These are phyloP conservation scores for Meteorus colon DNA, from an alignment of 2,888 invertebrate species.

Conservation along the genomic window DNA sequence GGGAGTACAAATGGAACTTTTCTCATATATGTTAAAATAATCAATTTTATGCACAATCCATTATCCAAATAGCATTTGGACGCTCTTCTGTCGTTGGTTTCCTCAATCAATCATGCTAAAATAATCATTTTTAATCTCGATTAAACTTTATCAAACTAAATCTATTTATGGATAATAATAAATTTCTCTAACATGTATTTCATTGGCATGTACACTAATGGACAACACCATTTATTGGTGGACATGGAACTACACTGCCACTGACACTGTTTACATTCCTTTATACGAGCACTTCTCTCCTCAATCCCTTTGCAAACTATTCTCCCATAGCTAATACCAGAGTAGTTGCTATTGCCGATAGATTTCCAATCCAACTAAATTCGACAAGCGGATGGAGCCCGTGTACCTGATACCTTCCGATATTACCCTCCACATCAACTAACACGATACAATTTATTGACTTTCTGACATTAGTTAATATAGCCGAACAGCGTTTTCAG, in stretches of 20 bases:
- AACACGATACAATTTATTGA: background rate
- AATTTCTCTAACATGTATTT: background rate
- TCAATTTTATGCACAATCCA: too few relatives aligned
- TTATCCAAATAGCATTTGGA: too few relatives aligned
- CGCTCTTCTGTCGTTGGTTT: too few relatives aligned
- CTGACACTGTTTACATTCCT: conserved; percentile 3
- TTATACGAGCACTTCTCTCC: background rate
- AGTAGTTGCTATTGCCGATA: background rate
- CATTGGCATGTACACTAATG: background rate
- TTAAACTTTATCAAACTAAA: background rate
- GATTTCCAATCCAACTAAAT: conserved; percentile 3
- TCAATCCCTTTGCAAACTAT: background rate
- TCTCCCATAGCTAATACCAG: background rate
- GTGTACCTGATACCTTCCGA: background rate
- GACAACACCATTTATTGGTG: conserved; percentile 1
- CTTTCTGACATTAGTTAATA: background rate
- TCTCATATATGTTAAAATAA: too few relatives aligned
- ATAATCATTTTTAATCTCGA: background rate
- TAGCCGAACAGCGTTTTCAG: background rate
- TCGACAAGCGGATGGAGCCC: background rate
- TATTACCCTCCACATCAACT: background rate
- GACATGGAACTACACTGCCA: background rate
- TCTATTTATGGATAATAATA: background rate
- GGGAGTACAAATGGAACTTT: too few relatives aligned
- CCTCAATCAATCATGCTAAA: background rate